phyloP scores from a whole-genome alignment of 2,797 vertebrate genomes.

The Syncerus caffer region DNA sequence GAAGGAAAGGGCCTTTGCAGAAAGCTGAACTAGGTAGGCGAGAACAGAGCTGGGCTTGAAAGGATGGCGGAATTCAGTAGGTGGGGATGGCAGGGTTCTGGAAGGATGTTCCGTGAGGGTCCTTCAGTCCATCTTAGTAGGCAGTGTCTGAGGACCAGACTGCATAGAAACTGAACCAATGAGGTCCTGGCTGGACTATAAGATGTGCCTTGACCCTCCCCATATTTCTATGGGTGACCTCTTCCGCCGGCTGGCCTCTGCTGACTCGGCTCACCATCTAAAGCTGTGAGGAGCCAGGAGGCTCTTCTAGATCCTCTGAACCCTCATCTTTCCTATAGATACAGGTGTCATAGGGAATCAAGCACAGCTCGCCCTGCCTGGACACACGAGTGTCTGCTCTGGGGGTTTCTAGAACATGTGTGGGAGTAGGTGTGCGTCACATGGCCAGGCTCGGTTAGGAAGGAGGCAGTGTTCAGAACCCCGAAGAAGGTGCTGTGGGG shows the following conservation, averaged over 20 bases:
- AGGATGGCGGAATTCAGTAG: background rate
- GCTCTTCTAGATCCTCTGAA: background rate
- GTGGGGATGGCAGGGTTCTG: too few species aligned
- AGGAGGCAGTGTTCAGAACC: background rate
- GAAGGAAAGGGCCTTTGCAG: background rate
- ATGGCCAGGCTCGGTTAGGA: background rate
- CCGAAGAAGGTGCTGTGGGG: background rate
- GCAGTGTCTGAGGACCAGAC: background rate
- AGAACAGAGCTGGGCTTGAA: background rate
- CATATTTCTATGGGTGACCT: background rate
- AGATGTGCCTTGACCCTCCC: background rate
- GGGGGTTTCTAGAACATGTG: background rate
- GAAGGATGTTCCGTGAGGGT: background rate
- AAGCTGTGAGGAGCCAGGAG: background rate
- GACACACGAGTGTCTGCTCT: background rate
- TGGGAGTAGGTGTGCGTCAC: background rate
- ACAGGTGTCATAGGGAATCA: background rate
- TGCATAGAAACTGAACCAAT: background rate
- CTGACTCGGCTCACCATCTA: background rate
- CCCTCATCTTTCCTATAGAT: background rate
- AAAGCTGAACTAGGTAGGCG: background rate
- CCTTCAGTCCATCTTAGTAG: background rate
- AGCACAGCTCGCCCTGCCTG: background rate
- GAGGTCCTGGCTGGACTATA: background rate
- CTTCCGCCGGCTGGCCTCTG: background rate